A percentile compares a stretch with the other conserved stretches of the same genome.
Conservation (phyloP, 2,888 invertebrate genomes). For the Oscheius onirici region DNA sequence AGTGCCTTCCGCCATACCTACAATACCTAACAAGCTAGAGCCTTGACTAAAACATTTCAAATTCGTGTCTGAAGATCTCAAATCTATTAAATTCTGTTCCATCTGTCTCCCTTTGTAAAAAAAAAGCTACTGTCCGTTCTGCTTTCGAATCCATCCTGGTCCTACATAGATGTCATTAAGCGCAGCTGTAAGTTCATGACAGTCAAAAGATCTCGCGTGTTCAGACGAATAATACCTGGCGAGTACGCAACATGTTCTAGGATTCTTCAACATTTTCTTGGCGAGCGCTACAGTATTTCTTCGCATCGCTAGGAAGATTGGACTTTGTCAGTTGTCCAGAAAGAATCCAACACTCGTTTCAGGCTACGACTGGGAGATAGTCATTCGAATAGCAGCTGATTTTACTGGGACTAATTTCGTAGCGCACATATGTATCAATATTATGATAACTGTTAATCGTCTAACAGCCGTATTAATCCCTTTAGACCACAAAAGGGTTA, state of each 20-base stretch:
- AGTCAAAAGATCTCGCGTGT: too few species aligned
- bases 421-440: neutral
- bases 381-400: neutral
- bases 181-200: too few species aligned
- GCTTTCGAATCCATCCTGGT: too few species aligned
- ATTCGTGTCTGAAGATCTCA: too few species aligned
- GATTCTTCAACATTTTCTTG: conserved; percentile 1
- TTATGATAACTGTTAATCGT: conserved; percentile 1
- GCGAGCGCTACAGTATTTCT: neutral
- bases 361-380: neutral
- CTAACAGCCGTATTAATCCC: conserved; percentile 1
- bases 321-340: neutral
- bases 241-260: neutral
- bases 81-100: too few species aligned
- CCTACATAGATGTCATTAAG: too few species aligned
- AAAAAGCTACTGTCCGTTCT: too few species aligned
- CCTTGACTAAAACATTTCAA: too few species aligned
- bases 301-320: neutral
- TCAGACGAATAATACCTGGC: too few species aligned
- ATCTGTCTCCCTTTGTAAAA: too few species aligned
- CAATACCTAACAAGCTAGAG: too few species aligned
- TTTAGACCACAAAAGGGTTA: neutral
- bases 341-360: neutral
- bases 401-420: conserved; percentile 1
- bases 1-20: too few species aligned